A percentile compares a stretch with the other conserved stretches of the same genome.
Conservation (phyloP, 2,797 vertebrate species). For the Syndactyla subalaris region DNA sequence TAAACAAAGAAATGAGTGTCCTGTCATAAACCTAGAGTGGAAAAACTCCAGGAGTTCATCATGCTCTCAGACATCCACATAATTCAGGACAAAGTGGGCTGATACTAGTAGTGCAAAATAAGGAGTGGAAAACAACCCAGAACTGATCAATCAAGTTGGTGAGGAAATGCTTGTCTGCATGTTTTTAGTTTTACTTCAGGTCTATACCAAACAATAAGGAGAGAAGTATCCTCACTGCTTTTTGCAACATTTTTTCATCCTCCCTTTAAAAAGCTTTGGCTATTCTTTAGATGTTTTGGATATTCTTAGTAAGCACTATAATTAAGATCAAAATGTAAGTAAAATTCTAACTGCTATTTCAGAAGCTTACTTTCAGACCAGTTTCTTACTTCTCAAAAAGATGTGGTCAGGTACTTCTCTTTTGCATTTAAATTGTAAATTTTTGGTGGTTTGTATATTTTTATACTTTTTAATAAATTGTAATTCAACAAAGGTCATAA, state of each 20-base stretch:
- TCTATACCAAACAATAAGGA: background rate
- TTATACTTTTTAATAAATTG: background rate
- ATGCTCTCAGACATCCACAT: background rate
- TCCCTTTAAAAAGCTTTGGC: background rate
- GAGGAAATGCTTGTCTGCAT: background rate
- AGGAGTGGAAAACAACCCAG: background rate
- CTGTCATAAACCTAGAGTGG: background rate
- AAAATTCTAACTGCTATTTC: background rate
- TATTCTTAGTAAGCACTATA: background rate
- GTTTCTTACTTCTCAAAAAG: background rate
- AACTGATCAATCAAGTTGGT: background rate
- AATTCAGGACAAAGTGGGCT: background rate
- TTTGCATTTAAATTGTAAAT: slow-evolving; percentile 2
- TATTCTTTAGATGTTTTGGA: background rate
- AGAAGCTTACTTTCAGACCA: background rate
- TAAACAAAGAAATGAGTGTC: background rate
- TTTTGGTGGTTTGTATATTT: background rate
- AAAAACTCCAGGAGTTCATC: background rate
- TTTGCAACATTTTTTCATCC: background rate
- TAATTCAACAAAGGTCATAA: background rate
- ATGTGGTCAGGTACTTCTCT: background rate
- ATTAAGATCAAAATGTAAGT: background rate
- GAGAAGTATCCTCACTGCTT: background rate
- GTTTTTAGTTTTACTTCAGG: background rate
- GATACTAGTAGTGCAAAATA: background rate